These are phyloP conservation scores for Sebastes steindachneri DNA, from an alignment of 2,797 vertebrate genomes.

Conservation along the genomic window DNA sequence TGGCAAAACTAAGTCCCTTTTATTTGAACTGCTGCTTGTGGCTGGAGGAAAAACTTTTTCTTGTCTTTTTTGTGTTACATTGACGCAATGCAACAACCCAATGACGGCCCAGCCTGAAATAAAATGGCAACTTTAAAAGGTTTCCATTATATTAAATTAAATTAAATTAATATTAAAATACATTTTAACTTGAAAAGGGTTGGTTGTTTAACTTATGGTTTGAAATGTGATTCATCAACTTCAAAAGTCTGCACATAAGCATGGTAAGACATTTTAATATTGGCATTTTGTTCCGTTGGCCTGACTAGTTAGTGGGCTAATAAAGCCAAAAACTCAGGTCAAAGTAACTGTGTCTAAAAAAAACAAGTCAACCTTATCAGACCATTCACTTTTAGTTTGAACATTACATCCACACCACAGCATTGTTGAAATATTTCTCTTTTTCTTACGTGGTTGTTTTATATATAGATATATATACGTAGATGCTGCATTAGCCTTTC, in stretches of 20 bases:
- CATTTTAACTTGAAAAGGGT: background rate
- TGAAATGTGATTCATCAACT: background rate
- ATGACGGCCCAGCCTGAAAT: background rate
- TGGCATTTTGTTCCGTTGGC: background rate
- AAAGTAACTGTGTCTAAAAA: background rate
- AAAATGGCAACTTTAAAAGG: background rate
- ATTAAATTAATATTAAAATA: background rate
- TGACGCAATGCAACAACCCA: background rate
- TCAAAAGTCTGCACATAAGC: background rate
- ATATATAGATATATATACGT: background rate
- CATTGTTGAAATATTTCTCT: background rate
- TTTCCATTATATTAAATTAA: background rate
- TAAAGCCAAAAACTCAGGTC: background rate
- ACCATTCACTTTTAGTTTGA: background rate
- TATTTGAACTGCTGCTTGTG: background rate
- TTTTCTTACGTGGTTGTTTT: background rate
- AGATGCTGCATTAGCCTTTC: too few species aligned
- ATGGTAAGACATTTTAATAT: background rate
- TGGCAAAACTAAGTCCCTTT: background rate
- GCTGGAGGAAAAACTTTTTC: background rate
- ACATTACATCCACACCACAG: background rate
- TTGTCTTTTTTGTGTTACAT: background rate
- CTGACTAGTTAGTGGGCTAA: background rate
- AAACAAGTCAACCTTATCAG: background rate
- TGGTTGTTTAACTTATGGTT: background rate